Conservation (phyloP, 1,140 invertebrate genomes). For the Drosophila bocqueti region DNA sequence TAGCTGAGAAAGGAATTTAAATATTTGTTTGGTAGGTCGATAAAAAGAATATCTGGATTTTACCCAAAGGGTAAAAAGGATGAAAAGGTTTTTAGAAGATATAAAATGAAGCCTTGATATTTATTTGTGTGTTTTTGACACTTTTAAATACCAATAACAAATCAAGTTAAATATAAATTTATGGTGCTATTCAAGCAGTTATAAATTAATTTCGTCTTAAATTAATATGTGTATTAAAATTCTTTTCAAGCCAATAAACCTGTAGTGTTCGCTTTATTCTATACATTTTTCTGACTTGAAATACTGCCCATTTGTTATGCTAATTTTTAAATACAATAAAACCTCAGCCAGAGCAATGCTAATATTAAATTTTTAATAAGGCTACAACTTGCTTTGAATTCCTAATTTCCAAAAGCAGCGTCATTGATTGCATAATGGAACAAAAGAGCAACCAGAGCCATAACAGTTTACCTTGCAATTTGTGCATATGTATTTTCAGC, state of each 20-base stretch:
- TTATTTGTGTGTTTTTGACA: background rate
- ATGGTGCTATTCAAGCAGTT: background rate
- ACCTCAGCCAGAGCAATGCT: background rate
- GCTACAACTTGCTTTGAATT: constrained; percentile 1
- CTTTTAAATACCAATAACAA: background rate
- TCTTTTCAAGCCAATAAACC: background rate
- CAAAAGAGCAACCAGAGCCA: constrained; percentile 28
- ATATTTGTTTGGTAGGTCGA: constrained; percentile 22
- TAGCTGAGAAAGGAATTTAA: constrained; percentile 28
- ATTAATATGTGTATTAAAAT: background rate
- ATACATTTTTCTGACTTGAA: background rate
- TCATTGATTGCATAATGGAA: constrained; percentile 48
- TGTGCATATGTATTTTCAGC: constrained; percentile 44
- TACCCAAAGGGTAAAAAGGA: background rate
- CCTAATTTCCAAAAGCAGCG: constrained; percentile 4
- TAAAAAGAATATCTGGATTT: background rate
- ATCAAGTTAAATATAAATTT: background rate
- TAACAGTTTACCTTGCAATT: constrained; percentile 30
- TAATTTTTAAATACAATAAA: constrained; percentile 1
- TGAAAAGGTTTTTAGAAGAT: background rate
- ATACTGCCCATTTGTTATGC: constrained; percentile 2
- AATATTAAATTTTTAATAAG: constrained; percentile 6
- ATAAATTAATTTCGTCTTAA: background rate
- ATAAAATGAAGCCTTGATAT: constrained; percentile 1
- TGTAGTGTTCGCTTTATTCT: background rate